Percentiles rank a stretch among this genome's conserved stretches.
These are phyloP conservation scores for Tipula lateralis DNA, from an alignment of 2,888 invertebrate genomes.

Conservation along the genomic window DNA sequence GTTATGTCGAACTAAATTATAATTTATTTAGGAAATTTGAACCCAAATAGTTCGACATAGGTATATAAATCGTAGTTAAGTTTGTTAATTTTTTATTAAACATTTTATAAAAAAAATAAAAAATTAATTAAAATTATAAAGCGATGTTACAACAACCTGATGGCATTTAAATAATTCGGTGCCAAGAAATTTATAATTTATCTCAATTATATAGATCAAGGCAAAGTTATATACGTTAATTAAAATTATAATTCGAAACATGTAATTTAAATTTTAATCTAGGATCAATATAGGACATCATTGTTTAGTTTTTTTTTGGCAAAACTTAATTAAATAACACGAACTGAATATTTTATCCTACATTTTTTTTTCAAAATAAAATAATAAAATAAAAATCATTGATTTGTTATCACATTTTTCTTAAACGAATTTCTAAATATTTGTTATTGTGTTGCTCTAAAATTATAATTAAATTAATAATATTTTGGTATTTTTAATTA, in stretches of 20 bases:
- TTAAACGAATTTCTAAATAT: slow-evolving; percentile 11
- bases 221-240: neutral
- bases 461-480: slow-evolving; percentile 11
- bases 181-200: neutral
- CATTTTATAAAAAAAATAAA: neutral
- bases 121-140: neutral
- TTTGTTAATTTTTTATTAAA: neutral
- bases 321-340: neutral
- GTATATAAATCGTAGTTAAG: too few relatives aligned
- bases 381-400: neutral
- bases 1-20: too few relatives aligned
- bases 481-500: slow-evolving; percentile 14
- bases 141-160: neutral
- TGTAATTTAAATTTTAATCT: neutral
- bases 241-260: neutral
- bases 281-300: neutral
- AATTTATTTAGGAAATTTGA: too few relatives aligned
- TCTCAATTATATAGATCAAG: neutral
- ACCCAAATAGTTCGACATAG: too few relatives aligned
- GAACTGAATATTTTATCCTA: neutral
- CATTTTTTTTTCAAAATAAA: neutral
- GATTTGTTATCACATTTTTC: slow-evolving; percentile 19
- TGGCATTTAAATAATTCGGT: neutral
- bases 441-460: slow-evolving; percentile 24
- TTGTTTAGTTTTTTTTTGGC: neutral